Percentiles rank a stretch among this genome's conserved stretches.
phyloP scores from a whole-genome alignment of 1,140 invertebrate species.

The Scylla paramamosain region DNA sequence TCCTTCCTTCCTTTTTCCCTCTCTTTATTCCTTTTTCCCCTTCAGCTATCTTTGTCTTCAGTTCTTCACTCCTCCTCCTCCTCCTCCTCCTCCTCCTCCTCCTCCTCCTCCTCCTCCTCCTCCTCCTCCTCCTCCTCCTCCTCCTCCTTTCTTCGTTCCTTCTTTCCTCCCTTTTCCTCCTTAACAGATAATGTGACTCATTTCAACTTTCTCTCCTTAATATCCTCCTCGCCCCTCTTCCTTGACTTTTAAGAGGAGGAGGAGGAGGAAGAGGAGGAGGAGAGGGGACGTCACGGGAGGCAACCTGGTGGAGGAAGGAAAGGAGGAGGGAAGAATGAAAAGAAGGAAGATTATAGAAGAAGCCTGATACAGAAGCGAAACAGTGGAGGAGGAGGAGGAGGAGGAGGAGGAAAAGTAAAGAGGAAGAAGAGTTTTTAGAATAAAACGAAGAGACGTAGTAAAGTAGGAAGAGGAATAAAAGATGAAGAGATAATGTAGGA shows the following conservation, averaged over 20 bases:
- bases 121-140: conserved; percentile 15
- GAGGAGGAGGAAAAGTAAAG: not conserved
- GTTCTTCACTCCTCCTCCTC: conserved; percentile 13
- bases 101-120: not conserved
- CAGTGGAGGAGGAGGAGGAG: not conserved
- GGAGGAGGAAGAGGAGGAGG: not conserved
- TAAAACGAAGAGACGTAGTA: not conserved
- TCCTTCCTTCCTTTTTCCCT: not conserved
- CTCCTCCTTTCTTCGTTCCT: not conserved
- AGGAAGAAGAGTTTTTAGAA: not conserved
- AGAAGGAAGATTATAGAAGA: not conserved
- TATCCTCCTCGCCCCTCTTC: not conserved
- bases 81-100: not conserved
- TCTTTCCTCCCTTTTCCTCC: not conserved
- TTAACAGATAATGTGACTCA: conserved; percentile 3
- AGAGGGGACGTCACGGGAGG: not conserved
- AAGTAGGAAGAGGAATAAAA: not conserved
- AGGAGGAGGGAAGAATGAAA: not conserved
- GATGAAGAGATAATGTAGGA: not conserved
- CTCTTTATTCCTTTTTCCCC: not conserved
- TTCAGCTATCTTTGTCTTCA: no score
- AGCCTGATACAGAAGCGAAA: not conserved
- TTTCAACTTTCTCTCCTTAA: conserved; percentile 30
- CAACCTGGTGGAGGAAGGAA: not conserved
- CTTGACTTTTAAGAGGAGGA: not conserved